Conservation (phyloP, 2,888 invertebrate genomes). For the Tachina lurida region DNA sequence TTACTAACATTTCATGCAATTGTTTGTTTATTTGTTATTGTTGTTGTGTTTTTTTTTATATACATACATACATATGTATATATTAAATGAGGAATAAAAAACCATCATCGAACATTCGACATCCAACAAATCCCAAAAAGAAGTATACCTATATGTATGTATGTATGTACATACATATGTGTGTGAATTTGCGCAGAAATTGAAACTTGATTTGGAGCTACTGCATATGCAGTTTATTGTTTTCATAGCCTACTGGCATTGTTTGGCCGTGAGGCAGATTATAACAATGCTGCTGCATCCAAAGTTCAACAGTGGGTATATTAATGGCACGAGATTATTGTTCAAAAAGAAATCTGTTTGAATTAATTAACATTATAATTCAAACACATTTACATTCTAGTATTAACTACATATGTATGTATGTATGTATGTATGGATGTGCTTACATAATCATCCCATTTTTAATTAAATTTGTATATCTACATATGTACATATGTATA, state of each 20-base stretch:
- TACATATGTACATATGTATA: too few relatives aligned
- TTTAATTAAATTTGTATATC: too few relatives aligned
- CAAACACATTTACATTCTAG: too few relatives aligned
- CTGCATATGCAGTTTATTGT: constrained; percentile 53
- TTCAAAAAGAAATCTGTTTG: too few relatives aligned
- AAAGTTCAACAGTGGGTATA: constrained; percentile 45
- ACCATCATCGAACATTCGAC: constrained; percentile 55
- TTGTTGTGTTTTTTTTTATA: constrained; percentile 33
- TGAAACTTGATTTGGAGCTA: constrained; percentile 67
- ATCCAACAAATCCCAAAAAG: constrained; percentile 59
- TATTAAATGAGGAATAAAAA: constrained; percentile 56
- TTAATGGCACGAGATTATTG: background rate
- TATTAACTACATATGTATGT: background rate
- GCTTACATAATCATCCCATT: too few relatives aligned
- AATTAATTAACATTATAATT: too few relatives aligned
- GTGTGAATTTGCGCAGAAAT: constrained; percentile 70
- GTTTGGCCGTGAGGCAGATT: constrained; percentile 42
- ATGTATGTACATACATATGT: too few relatives aligned
- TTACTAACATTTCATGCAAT: constrained; percentile 47
- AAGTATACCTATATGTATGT: constrained; percentile 1
- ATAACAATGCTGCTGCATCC: constrained; percentile 29
- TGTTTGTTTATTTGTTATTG: constrained; percentile 43
- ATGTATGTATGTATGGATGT: background rate
- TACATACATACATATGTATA: too few relatives aligned
- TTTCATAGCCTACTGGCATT: constrained; percentile 56